These are phyloP conservation scores for Mactromeris polynyma DNA, from an alignment of 2,888 invertebrate genomes.

Conservation along the genomic window DNA sequence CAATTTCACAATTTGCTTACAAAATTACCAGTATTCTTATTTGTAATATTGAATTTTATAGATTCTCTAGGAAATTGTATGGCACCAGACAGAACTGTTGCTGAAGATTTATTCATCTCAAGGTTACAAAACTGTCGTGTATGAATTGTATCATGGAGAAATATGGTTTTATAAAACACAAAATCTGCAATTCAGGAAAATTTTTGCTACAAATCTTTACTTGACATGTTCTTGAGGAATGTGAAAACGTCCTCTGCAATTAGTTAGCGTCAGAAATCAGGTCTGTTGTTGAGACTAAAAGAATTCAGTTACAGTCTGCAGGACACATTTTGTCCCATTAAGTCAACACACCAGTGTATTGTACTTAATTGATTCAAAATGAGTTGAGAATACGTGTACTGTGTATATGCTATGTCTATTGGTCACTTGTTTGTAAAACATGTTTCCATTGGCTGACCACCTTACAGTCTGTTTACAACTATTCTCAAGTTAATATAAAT, in stretches of 20 bases:
- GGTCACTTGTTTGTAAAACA: too few relatives aligned
- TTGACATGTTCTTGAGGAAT: not conserved
- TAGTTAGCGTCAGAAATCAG: not conserved
- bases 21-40: not conserved
- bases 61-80: not conserved
- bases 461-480: too few relatives aligned
- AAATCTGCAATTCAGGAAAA: not conserved
- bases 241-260: not conserved
- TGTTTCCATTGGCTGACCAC: too few relatives aligned
- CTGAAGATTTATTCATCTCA: not conserved
- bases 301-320: too few relatives aligned
- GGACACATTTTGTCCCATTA: too few relatives aligned
- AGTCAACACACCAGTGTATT: too few relatives aligned
- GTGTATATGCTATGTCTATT: too few relatives aligned
- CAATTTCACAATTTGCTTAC: slow-evolving; percentile 6
- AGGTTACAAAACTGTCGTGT: not conserved
- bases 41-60: not conserved
- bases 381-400: too few relatives aligned
- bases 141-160: not conserved
- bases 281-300: not conserved
- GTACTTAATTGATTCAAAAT: too few relatives aligned
- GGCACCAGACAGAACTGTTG: not conserved
- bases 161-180: not conserved
- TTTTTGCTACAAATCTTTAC: not conserved
- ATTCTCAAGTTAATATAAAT: too few relatives aligned